A percentile compares a stretch with the other conserved stretches of the same genome.
Evolutionary conservation across 2,888 invertebrate genomes (phyloP).

Genomic region (Yponomeuta plumbellus): DNA sequence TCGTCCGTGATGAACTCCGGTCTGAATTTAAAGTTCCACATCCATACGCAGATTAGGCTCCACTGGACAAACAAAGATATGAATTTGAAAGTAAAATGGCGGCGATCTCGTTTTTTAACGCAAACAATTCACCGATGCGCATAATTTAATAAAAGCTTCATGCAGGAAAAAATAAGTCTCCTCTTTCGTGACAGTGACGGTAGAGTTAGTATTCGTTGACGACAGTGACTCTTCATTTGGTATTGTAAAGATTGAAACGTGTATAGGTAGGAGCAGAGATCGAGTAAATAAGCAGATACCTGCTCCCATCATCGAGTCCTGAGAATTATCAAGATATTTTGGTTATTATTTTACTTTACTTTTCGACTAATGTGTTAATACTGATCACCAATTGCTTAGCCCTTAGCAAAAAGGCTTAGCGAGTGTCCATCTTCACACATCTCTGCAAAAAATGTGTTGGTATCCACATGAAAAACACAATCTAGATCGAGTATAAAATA

Average conservation of each 20-base stretch:
- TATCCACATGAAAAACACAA: too few relatives aligned
- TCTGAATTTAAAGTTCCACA: slow-evolving; percentile 44
- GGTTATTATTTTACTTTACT: too few relatives aligned
- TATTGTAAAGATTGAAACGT: slow-evolving; percentile 39
- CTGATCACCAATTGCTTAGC: too few relatives aligned
- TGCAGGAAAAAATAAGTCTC: not conserved
- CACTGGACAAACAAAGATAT: slow-evolving; percentile 60
- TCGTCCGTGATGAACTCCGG: slow-evolving; percentile 61
- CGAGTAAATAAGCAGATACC: not conserved
- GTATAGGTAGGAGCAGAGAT: not conserved
- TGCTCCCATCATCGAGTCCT: too few relatives aligned
- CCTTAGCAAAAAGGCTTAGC: too few relatives aligned
- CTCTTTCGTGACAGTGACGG: slow-evolving; percentile 4
- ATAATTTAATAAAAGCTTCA: slow-evolving; percentile 12
- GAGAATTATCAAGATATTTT: too few relatives aligned
- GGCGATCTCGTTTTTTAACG: slow-evolving; percentile 56
- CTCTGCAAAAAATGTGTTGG: too few relatives aligned
- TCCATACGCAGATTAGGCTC: slow-evolving; percentile 60
- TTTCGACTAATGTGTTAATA: too few relatives aligned
- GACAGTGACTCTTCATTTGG: slow-evolving; percentile 43
- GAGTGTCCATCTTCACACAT: too few relatives aligned
- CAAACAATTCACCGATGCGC: slow-evolving; percentile 37
- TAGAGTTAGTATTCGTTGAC: slow-evolving; percentile 28
- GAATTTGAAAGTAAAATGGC: slow-evolving; percentile 64
- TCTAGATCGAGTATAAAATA: too few relatives aligned